Conservation (phyloP, 2,113 vertebrate species). For the Herpailurus yagouaroundi region DNA sequence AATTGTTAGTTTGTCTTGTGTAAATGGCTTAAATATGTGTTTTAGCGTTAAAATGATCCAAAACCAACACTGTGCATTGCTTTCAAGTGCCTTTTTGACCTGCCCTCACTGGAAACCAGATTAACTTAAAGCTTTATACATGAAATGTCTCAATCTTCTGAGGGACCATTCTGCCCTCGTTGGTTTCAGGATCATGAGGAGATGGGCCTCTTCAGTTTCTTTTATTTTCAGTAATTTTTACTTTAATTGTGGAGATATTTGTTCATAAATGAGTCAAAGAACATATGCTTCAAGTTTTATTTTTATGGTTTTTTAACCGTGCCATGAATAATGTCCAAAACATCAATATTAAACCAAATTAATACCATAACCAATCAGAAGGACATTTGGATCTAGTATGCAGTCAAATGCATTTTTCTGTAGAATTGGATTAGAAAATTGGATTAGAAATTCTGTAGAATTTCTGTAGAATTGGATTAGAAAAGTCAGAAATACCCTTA, state of each 20-base stretch:
- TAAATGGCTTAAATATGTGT: slow-evolving; percentile 78
- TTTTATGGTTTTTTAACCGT: slow-evolving; percentile 69
- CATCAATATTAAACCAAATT: slow-evolving; percentile 76
- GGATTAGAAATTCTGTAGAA: too few species aligned
- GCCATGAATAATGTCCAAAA: slow-evolving; percentile 76
- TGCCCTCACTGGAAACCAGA: slow-evolving; percentile 57
- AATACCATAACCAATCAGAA: slow-evolving; percentile 65
- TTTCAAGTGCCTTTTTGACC: slow-evolving; percentile 77
- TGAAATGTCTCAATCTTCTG: slow-evolving; percentile 71
- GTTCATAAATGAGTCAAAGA: slow-evolving; percentile 55
- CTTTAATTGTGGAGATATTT: slow-evolving; percentile 62
- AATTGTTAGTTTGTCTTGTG: slow-evolving; percentile 77
- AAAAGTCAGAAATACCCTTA: slow-evolving; percentile 56
- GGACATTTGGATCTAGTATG: slow-evolving; percentile 49
- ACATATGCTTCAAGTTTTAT: slow-evolving; percentile 73
- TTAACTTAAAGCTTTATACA: slow-evolving; percentile 61
- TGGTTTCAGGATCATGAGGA: slow-evolving; percentile 50
- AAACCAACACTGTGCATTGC: slow-evolving; percentile 73
- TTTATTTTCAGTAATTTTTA: slow-evolving; percentile 67
- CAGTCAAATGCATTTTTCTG: slow-evolving; percentile 49
- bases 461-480: neutral
- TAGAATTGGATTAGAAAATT: too few species aligned
- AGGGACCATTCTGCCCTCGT: slow-evolving; percentile 12
- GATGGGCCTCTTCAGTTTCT: slow-evolving; percentile 38
- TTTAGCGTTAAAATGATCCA: slow-evolving; percentile 78